Base-by-base conservation (phyloP, 2,888 invertebrate species). In the Cryptus armator region DNA sequence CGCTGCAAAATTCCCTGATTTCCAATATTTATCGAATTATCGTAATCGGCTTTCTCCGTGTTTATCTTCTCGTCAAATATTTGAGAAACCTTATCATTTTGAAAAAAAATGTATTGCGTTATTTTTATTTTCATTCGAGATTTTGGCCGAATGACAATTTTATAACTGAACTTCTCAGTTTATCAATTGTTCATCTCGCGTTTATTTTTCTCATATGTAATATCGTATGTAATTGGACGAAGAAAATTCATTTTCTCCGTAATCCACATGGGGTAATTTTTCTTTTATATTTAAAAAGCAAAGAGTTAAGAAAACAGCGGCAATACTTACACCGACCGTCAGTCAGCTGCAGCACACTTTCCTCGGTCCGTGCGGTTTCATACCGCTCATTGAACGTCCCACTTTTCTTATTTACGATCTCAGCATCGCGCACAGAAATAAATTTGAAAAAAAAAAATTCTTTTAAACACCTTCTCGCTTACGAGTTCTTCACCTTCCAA, bases 271-370 rank as follows among this genome's bases (percentile, higher is more conserved):
- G 5, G 5, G 7, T 24, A 7, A 14, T 7, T n/a, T 14, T 32
- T 62, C 24, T 16, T 53, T 53, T 16, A 19, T 56, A 56, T 56
- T 56, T 1, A 16, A 1, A 3, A 19, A 12, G 19, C 56, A 24
- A 19, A 19, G 10, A 16, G 19, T 24, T 29, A n/a, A 66, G 1
- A 66, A 19, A 43, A 44, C 16, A 37, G 12, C 14, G 43, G 10
- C 0, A 16, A 53, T 86, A 88, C 88, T 88, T 81, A 89, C 88
- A 83, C 84, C 81, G 85, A 84, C 77, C 80, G 74, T 74, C 83
- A 86, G 85, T 88, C 86, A 88, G 88, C 87, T 87, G 85, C 81
- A 86, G 83, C 83, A 74, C 72, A 79, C 66, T 84, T 84, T 80
- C 64, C 82, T 78, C 46, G 81, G 82, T 80, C 85, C 85, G 67